These are phyloP conservation scores for Sylvicapra grimmia DNA, from an alignment of 2,113 vertebrate species.

Conservation along the genomic window DNA sequence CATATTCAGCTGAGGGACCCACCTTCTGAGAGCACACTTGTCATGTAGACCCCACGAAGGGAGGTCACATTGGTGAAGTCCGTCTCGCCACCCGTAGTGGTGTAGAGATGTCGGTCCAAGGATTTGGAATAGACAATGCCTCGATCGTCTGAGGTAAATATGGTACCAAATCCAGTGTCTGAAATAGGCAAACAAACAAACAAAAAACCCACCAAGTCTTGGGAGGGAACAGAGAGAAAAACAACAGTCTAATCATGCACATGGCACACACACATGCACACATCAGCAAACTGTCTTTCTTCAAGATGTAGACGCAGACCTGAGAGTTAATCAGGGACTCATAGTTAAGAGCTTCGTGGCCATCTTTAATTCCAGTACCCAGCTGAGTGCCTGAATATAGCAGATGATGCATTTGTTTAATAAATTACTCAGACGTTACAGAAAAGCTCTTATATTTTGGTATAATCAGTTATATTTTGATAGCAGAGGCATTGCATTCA, in stretches of 20 bases:
- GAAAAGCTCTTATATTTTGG: not conserved
- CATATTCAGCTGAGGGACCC: not conserved
- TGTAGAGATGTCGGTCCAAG: conserved; percentile 92
- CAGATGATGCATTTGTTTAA: not conserved
- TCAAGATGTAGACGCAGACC: not conserved
- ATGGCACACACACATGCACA: not conserved
- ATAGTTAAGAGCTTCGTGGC: not conserved
- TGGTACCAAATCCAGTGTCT: conserved; percentile 92
- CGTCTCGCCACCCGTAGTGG: conserved; percentile 87
- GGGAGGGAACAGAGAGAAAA: not conserved
- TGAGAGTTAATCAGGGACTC: not conserved
- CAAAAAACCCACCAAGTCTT: not conserved
- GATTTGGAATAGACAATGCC: conserved; percentile 95
- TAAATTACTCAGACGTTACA: not conserved
- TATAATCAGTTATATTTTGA: not conserved
- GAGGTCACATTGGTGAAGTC: conserved; percentile 96
- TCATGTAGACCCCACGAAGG: conserved; percentile 90
- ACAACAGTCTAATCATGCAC: not conserved
- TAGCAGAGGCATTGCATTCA: not conserved
- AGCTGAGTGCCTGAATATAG: not conserved
- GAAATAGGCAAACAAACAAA: not conserved
- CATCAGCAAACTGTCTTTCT: not conserved
- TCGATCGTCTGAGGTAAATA: conserved; percentile 92
- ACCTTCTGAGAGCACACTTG: conserved; percentile 90
- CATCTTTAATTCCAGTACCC: not conserved